Conservation (phyloP, 35 echinoderm and acorn worm genomes). For the Holothuria glaberrima region DNA sequence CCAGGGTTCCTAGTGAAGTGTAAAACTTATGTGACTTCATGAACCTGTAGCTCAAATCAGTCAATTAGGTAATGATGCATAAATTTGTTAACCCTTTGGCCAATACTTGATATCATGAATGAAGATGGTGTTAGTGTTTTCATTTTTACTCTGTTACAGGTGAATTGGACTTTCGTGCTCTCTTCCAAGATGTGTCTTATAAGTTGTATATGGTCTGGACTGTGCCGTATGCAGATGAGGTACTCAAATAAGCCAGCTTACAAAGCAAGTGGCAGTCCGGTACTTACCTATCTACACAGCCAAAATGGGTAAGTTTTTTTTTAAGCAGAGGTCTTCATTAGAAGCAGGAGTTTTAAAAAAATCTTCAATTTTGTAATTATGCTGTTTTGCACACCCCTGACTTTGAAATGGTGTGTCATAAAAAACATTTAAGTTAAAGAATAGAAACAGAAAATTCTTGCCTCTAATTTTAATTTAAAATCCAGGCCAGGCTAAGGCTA, state of each 20-base stretch:
- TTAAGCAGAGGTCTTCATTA: too few species aligned
- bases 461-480: not conserved
- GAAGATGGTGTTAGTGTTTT: slow-evolving; percentile 1
- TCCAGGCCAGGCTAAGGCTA: not conserved
- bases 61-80: not conserved
- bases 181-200: not conserved
- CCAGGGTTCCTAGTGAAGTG: not conserved
- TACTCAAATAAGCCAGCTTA: slow-evolving; percentile 1
- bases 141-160: not conserved
- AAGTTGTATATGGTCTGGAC: slow-evolving; percentile 4
- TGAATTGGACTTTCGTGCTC: not conserved
- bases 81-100: not conserved
- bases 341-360: too few species aligned
- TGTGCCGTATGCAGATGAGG: not conserved
- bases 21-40: slow-evolving; percentile 3
- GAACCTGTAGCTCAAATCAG: not conserved
- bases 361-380: not conserved
- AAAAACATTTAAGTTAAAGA: slow-evolving; percentile 5
- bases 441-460: not conserved
- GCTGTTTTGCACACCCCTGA: slow-evolving; percentile 1
- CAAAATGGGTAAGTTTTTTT: slow-evolving; percentile 3
- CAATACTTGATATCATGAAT: not conserved
- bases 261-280: slow-evolving; percentile 1
- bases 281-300: not conserved
- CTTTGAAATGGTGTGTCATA: not conserved